phyloP scores from a whole-genome alignment of 1,140 invertebrate species.

The Ganaspis sp. region DNA sequence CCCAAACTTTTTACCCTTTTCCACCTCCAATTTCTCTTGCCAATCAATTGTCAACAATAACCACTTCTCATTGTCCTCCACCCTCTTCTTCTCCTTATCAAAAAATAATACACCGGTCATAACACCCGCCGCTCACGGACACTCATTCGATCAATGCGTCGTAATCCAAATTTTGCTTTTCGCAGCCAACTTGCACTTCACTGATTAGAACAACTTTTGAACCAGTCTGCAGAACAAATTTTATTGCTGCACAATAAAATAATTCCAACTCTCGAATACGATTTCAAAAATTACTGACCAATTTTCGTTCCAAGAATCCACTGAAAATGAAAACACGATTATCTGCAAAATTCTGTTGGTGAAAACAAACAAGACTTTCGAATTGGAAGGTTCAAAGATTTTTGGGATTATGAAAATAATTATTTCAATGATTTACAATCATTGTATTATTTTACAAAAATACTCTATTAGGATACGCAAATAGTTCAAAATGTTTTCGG shows the following conservation, averaged over 20 bases:
- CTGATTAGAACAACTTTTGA: not conserved
- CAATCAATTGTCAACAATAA: conserved; percentile 54
- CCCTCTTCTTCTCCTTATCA: conserved; percentile 55
- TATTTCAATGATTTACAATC: no score
- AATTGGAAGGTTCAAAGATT: no score
- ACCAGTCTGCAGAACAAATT: no score
- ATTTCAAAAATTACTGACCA: no score
- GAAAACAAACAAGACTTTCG: no score
- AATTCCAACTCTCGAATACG: no score
- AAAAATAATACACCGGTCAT: conserved; percentile 61
- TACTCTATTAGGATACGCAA: not conserved
- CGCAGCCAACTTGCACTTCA: not conserved
- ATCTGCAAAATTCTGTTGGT: no score
- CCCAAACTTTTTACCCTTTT: conserved; percentile 52
- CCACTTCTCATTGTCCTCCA: conserved; percentile 59
- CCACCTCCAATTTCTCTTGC: conserved; percentile 47
- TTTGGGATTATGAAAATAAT: no score
- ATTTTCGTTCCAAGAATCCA: no score
- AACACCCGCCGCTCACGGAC: conserved; percentile 53
- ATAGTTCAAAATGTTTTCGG: not conserved
- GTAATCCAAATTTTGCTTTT: conserved; percentile 13
- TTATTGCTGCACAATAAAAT: no score
- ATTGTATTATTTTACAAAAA: no score
- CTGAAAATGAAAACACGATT: no score
- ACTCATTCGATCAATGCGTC: conserved; percentile 33